These are phyloP conservation scores for Leptopilina drosophilae DNA, from an alignment of 2,888 invertebrate species.

Conservation along the genomic window DNA sequence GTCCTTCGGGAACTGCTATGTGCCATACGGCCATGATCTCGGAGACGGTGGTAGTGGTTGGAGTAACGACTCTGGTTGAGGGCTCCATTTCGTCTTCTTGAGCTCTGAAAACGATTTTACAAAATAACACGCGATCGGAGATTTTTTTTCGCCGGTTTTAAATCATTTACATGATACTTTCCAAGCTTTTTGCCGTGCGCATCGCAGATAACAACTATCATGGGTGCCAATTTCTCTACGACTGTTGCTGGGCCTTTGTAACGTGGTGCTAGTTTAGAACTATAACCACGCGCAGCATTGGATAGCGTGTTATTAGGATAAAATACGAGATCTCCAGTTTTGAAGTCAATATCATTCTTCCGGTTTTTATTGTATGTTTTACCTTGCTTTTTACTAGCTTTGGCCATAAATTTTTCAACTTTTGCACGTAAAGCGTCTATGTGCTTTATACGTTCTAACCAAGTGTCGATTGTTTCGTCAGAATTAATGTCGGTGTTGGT, in stretches of 20 bases:
- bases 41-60: too few relatives aligned
- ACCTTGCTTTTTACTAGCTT: neutral
- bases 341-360: too few relatives aligned
- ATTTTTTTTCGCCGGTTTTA: too few relatives aligned
- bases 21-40: too few relatives aligned
- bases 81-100: too few relatives aligned
- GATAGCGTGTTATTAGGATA: slow-evolving; percentile 12
- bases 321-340: too few relatives aligned
- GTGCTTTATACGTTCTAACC: neutral
- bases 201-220: neutral
- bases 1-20: too few relatives aligned
- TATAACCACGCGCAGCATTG: neutral
- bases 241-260: neutral
- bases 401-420: neutral
- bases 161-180: too few relatives aligned
- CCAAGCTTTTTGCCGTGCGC: too few relatives aligned
- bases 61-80: too few relatives aligned
- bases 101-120: too few relatives aligned
- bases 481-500: neutral
- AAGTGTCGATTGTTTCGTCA: neutral
- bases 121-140: too few relatives aligned
- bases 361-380: neutral
- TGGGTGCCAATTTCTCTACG: neutral
- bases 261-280: neutral
- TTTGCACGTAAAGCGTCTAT: neutral